phyloP scores from a whole-genome alignment of 2,797 vertebrate species.

The Alfaro cultratus region DNA sequence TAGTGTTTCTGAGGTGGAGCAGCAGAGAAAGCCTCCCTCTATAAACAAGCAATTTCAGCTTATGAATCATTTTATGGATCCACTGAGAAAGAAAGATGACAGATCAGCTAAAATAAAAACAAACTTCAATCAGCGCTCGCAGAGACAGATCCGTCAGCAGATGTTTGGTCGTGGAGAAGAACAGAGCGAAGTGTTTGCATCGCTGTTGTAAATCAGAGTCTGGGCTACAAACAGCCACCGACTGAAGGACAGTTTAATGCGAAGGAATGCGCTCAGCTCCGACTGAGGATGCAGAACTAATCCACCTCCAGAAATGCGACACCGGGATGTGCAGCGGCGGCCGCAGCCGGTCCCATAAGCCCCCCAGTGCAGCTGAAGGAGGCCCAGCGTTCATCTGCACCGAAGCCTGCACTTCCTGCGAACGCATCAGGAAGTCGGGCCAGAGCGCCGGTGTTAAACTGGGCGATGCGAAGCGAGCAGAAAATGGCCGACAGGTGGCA shows the following conservation, averaged over 20 bases:
- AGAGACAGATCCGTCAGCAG: conserved; percentile 48
- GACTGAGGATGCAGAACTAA: conserved; percentile 67
- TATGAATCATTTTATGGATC: background rate
- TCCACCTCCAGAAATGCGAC: conserved; percentile 73
- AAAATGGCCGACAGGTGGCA: background rate
- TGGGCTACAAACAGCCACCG: conserved; percentile 67
- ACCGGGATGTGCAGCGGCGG: conserved; percentile 52
- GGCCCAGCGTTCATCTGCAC: conserved; percentile 56
- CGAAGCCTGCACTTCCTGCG: conserved; percentile 34
- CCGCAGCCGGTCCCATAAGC: conserved; percentile 52
- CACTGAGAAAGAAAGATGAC: background rate
- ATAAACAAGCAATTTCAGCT: background rate
- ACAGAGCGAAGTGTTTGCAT: conserved; percentile 56
- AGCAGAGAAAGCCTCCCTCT: background rate
- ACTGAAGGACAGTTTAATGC: conserved; percentile 77
- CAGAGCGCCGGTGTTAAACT: background rate
- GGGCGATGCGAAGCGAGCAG: background rate
- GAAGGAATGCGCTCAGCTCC: conserved; percentile 67
- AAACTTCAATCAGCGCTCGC: background rate
- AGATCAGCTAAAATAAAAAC: background rate
- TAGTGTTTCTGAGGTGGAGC: background rate
- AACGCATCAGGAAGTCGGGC: conserved; percentile 48
- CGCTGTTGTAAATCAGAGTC: conserved; percentile 74
- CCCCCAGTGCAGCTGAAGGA: background rate
- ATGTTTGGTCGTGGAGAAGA: conserved; percentile 50